These are phyloP conservation scores for Acanthacorydalis orientalis DNA, from an alignment of 2,888 invertebrate species.

Conservation along the genomic window DNA sequence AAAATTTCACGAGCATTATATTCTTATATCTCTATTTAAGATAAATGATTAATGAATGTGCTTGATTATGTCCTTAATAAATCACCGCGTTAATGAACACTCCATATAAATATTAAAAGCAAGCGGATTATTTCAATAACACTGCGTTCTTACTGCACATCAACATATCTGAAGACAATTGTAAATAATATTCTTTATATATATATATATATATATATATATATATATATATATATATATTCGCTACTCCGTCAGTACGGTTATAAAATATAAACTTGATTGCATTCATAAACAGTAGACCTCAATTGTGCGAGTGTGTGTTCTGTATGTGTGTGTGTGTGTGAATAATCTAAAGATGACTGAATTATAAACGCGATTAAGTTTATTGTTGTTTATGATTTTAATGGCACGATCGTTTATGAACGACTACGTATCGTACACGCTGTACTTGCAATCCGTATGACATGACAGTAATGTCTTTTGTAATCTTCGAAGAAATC, in stretches of 20 bases:
- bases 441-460: background rate
- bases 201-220: conserved; percentile 1
- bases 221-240: background rate
- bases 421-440: background rate
- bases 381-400: background rate
- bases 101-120: no score
- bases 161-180: no score
- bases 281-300: background rate
- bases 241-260: background rate
- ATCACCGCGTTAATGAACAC: no score
- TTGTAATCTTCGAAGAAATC: conserved; percentile 1
- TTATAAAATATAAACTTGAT: background rate
- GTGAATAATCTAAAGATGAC: no score
- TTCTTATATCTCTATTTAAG: no score
- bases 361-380: no score
- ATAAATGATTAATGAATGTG: no score
- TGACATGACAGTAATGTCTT: no score
- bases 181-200: background rate
- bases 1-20: no score
- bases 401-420: background rate
- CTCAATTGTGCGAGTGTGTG: background rate
- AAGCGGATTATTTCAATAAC: no score
- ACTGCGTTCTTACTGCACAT: no score
- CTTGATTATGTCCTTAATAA: no score
- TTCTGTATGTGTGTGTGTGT: background rate